These are phyloP conservation scores for Podotricha telesiphe DNA, from an alignment of 2,888 invertebrate species.

Conservation along the genomic window DNA sequence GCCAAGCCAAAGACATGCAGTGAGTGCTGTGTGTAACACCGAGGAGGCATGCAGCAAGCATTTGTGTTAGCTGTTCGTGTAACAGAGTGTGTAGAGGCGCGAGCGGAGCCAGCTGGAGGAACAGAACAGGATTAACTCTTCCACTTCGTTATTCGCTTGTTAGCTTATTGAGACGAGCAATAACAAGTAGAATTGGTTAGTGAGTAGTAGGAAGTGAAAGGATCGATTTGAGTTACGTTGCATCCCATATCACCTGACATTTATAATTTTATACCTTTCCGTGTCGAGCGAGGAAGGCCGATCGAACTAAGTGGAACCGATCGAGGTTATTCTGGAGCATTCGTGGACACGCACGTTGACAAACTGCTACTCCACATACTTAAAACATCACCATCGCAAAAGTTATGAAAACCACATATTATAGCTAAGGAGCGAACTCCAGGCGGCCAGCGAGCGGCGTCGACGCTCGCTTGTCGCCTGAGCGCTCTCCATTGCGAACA, in stretches of 20 bases:
- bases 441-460: constrained; percentile 68
- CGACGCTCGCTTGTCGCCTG: constrained; percentile 72
- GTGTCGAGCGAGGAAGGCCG: constrained; percentile 83
- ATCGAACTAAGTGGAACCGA: constrained; percentile 81
- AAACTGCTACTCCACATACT: constrained; percentile 82
- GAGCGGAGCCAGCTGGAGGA: constrained; percentile 80
- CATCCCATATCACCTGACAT: constrained; percentile 84
- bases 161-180: constrained; percentile 17
- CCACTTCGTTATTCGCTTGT: constrained; percentile 45
- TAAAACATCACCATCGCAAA: constrained; percentile 78
- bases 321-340: constrained; percentile 80
- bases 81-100: constrained; percentile 74
- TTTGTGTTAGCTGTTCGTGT: constrained; percentile 60
- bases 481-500: constrained; percentile 68
- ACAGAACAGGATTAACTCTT: constrained; percentile 65
- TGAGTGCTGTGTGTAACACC: constrained; percentile 70
- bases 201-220: constrained; percentile 68
- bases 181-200: constrained; percentile 65
- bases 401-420: constrained; percentile 78
- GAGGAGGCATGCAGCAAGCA: constrained; percentile 79
- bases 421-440: constrained; percentile 70
- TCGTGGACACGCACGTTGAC: constrained; percentile 81
- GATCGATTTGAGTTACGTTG: constrained; percentile 74
- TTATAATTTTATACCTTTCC: constrained; percentile 83
- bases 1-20: constrained; percentile 77